Percentiles rank a stretch among this genome's conserved stretches.
phyloP scores from a whole-genome alignment of 2,888 invertebrate genomes.

The Pherbina coryleti region DNA sequence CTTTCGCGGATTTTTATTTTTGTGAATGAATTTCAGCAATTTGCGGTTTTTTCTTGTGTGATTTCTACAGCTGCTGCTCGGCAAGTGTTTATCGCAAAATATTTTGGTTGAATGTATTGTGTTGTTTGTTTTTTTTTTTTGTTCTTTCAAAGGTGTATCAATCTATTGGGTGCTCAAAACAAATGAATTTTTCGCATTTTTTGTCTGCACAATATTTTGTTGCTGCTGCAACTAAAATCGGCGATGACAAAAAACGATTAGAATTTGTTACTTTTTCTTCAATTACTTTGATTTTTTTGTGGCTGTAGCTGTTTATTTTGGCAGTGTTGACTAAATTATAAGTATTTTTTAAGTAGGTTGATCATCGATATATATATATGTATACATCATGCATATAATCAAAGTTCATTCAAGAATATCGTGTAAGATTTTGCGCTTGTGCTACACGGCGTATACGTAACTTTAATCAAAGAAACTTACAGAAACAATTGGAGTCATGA shows the following conservation, averaged over 20 bases:
- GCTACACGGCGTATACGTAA: not conserved
- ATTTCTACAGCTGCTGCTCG: constrained; percentile 25
- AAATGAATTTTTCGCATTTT: constrained; percentile 13
- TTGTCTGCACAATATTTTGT: not conserved
- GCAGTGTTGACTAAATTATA: not conserved
- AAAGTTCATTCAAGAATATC: not conserved
- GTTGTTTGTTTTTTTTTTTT: not conserved
- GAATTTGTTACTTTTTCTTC: not conserved
- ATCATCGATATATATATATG: constrained; percentile 14
- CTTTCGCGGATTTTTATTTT: constrained; percentile 24
- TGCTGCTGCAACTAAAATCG: constrained; percentile 1
- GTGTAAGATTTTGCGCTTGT: not conserved
- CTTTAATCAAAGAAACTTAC: not conserved
- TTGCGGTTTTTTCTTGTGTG: not conserved
- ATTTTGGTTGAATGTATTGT: not conserved
- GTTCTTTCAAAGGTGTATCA: not conserved
- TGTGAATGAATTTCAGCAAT: constrained; percentile 35
- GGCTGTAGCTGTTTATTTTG: not conserved
- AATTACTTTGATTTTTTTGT: not conserved
- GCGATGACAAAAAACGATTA: constrained; percentile 33
- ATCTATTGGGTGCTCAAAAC: not conserved
- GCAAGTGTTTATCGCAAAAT: not conserved
- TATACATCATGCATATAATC: not conserved
- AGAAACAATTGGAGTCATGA: too few species aligned
- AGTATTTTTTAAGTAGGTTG: constrained; percentile 18